A percentile compares a stretch with the other conserved stretches of the same genome.
Evolutionary conservation across 2,888 invertebrate genomes (phyloP).

Genomic region (Sesamia inferens): DNA sequence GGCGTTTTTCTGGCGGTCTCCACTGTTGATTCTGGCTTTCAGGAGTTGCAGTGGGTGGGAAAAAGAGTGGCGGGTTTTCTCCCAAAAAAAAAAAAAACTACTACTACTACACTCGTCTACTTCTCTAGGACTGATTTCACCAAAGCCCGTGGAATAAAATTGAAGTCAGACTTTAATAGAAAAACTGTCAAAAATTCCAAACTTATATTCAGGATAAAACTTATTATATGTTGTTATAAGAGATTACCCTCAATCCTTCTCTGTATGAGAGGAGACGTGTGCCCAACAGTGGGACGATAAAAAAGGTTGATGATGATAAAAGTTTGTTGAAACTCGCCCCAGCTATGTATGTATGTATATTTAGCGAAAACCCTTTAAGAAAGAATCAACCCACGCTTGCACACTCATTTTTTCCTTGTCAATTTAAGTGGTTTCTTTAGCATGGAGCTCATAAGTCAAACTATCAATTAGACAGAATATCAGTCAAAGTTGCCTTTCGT

Average conservation of each 20-base stretch:
- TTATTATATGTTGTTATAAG: neutral
- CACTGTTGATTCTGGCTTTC: no score
- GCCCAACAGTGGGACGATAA: no score
- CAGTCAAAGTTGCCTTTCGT: constrained; percentile 77
- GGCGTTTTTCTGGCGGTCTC: no score
- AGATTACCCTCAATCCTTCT: no score
- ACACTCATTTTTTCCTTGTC: constrained; percentile 64
- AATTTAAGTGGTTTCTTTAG: constrained; percentile 71
- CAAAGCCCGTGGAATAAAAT: neutral
- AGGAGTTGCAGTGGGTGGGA: no score
- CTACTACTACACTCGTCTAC: no score
- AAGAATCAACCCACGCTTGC: constrained; percentile 49
- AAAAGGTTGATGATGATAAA: no score
- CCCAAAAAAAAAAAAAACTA: no score
- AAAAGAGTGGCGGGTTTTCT: no score
- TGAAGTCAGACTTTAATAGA: neutral
- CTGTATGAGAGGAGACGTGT: no score
- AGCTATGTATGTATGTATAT: neutral
- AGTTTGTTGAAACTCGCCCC: neutral
- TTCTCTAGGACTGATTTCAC: no score
- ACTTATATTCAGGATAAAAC: neutral
- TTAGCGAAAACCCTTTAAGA: constrained; percentile 20
- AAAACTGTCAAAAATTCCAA: neutral
- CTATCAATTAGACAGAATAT: constrained; percentile 83
- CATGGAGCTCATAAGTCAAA: constrained; percentile 82